Base-by-base conservation (phyloP, 2,797 vertebrate genomes). In the Ctenochaetus hawaiiensis region DNA sequence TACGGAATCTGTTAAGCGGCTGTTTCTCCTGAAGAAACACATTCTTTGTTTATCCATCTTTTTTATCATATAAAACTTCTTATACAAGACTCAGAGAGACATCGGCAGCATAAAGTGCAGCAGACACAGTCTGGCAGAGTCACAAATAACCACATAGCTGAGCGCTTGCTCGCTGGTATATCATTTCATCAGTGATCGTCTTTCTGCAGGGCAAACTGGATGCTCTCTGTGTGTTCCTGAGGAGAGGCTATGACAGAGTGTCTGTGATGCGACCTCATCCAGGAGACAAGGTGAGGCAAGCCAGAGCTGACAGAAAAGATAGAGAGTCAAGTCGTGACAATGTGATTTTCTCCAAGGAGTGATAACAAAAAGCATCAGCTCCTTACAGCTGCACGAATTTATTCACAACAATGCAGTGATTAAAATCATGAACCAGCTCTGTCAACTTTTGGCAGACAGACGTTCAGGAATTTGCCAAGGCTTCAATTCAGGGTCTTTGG, bases 251-350 rank as follows among this genome's bases (percentile, higher is more conserved):
- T 1, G 95, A 98, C 88, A 94, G 98, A 1, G 97, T 99, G 23
- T 99, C 98, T 0, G 95, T 99, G 91, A 99, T 99, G 98, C 94
- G 98, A 66, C 98, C 98, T 5, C 96, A 97, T 85, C 97, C 97
- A 2, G 98, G 98, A 94, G 98, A 99, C 87, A 98, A 97, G 97
- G 98, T 99, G 95, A 88, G 49, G 66, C 64, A 58, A 34, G 43
- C 14, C 69, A 49, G 45, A 64, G 41, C 71, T 66, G 18, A 48
- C 45, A 52, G 30, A 5, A 54, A 23, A 12, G n/a, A 49, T 2
- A 11, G 1, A 48, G 22, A 47, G 12, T n/a, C 0, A 0, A n/a
- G 44, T 8, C 2, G 7, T 48, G 8, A 48, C 3, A 4, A 4
- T 60, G 16, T 14, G 30, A 68, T 13, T 52, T 65, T 39, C 41